Conservation (phyloP, 2,888 invertebrate genomes). For the Metopia argyrocephala region DNA sequence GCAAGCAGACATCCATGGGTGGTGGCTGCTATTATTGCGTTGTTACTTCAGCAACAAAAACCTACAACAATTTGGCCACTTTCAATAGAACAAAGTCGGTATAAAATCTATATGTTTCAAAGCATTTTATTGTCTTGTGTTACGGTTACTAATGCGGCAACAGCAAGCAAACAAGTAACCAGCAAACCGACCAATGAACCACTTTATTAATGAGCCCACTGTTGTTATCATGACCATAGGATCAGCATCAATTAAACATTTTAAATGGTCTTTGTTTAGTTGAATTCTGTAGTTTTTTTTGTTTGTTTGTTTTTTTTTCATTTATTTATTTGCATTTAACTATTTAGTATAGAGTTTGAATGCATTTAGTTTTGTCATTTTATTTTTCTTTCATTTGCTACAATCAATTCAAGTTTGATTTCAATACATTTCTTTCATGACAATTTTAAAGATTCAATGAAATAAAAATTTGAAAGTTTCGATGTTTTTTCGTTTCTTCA, state of each 20-base stretch:
- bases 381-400: conserved; percentile 3
- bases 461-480: conserved; percentile 29
- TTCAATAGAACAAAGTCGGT: neutral
- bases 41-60: conserved; percentile 22
- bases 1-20: conserved; percentile 60
- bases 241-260: conserved; percentile 64
- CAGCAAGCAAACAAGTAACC: neutral
- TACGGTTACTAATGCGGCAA: conserved; percentile 1
- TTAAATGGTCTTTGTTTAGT: conserved; percentile 58
- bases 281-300: conserved; percentile 21
- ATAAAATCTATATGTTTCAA: conserved; percentile 8
- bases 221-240: conserved; percentile 57
- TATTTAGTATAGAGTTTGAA: conserved; percentile 6
- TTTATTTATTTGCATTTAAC: neutral
- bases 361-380: neutral
- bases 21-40: conserved; percentile 51
- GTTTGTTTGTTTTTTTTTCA: conserved; percentile 5
- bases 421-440: conserved; percentile 39
- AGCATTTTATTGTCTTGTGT: conserved; percentile 42
- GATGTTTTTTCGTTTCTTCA: neutral
- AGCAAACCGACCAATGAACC: conserved; percentile 21
- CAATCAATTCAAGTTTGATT: neutral
- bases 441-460: conserved; percentile 28
- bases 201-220: conserved; percentile 63
- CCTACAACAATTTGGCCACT: conserved; percentile 25